Conservation (phyloP, 2,888 invertebrate species). For the Calliscelio sp. region DNA sequence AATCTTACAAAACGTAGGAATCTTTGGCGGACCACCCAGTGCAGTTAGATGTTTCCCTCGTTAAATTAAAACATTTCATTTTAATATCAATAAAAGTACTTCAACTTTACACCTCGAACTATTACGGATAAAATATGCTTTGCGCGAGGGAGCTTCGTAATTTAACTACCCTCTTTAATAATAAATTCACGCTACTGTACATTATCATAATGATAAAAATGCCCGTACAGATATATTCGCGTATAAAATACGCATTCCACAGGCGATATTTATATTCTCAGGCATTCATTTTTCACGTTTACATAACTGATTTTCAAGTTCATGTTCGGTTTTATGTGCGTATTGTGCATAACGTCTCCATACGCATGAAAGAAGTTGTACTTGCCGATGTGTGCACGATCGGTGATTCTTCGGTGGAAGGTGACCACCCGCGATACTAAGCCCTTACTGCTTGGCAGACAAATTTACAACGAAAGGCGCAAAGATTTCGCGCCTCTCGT, state of each 20-base stretch:
- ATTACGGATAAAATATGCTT: conserved; percentile 38
- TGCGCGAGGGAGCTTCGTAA: conserved; percentile 21
- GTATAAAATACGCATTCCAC: conserved; percentile 42
- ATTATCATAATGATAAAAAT: conserved; percentile 66
- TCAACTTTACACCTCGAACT: conserved; percentile 54
- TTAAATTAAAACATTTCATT: conserved; percentile 57
- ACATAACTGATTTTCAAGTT: conserved; percentile 70
- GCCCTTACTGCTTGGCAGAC: conserved; percentile 78
- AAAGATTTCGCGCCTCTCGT: conserved; percentile 70
- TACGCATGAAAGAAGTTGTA: conserved; percentile 83
- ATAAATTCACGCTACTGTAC: conserved; percentile 72
- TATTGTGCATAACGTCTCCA: conserved; percentile 83
- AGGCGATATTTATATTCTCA: conserved; percentile 59
- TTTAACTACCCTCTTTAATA: conserved; percentile 64
- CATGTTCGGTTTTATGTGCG: conserved; percentile 67
- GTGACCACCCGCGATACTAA: conserved; percentile 84
- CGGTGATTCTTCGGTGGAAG: conserved; percentile 80
- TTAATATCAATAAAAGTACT: conserved; percentile 51
- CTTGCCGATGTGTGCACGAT: conserved; percentile 83
- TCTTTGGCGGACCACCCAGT: conserved; percentile 52
- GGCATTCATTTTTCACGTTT: conserved; percentile 67
- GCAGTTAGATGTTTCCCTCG: conserved; percentile 20
- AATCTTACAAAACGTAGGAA: conserved; percentile 34
- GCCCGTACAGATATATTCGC: conserved; percentile 32
- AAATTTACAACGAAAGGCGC: conserved; percentile 78